Evolutionary conservation across 2,888 invertebrate species (phyloP), one percentile per base, ranked within the genome.

Genomic region (Opisthograptis luteolata): DNA sequence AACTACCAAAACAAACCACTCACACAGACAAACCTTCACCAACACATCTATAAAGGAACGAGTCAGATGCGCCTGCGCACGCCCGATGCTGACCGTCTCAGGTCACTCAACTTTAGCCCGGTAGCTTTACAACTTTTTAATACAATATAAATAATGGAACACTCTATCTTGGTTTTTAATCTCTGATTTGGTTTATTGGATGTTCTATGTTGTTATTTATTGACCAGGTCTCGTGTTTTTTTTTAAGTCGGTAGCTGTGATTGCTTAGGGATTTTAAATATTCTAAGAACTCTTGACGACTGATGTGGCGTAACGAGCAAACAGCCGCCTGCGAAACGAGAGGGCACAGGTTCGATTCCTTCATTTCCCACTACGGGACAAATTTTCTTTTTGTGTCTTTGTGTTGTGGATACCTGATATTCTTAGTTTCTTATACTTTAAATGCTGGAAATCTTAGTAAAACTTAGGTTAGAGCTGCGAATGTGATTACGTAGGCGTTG

Each of bases 61-160:
- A 68, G 58, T 57, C 59, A 66, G 70, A 75, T 73, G 70, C 74
- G 73, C 70, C 39, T 50, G 67, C 67, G 70, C 63, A 59, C 45
- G 45, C 30, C 24, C 41, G 7, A 17, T 46, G 55, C 42, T 37
- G 73, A 66, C 75, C 72, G 74, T 59, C 60, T 68, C 43, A 54
- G 83, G 79, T 83, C 82, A 79, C 66, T 81, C 73, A 51, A 51
- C 50, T 45, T 41, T 44, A 70, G 73, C 66, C 73, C 81, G 73
- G 83, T 84, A 81, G 84, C 81, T 61, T 25, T 70, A 71, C 70
- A 63, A 71, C 70, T 72, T 73, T 76, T 76, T 78, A 76, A 79
- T 77, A 75, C 75, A 76, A 72, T 72, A 74, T 76, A 76, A 73
- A 76, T 77, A 77, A 76, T 77, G 68, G 64, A 65, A 66, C 50